A percentile compares a stretch with the other conserved stretches of the same genome.
Conservation (phyloP, 2,797 vertebrate genomes). For the Ciconia nigra region DNA sequence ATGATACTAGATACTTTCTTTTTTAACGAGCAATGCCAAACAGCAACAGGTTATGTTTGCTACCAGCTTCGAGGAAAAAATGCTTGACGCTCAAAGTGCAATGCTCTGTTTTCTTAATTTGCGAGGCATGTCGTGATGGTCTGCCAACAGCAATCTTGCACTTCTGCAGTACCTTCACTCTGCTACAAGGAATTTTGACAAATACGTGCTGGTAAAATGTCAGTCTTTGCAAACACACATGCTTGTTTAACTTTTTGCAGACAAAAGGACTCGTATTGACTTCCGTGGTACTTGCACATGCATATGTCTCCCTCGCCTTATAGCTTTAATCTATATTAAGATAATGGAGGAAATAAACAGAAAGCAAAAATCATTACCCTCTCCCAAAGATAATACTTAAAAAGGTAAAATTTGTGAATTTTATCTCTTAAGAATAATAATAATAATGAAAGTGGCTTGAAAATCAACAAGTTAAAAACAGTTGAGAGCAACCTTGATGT, state of each 20-base stretch:
- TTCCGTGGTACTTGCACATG: rapidly evolving
- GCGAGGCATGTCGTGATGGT: neutral
- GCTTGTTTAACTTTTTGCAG: rapidly evolving
- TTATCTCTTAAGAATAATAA: neutral
- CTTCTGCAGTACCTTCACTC: neutral
- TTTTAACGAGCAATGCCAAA: neutral
- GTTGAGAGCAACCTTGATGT: neutral
- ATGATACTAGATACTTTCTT: neutral
- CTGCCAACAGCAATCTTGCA: neutral
- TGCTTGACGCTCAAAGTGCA: neutral
- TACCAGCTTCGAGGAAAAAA: neutral
- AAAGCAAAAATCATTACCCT: neutral
- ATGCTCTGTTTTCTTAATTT: neutral
- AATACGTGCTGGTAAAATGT: rapidly evolving
- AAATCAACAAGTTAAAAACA: neutral
- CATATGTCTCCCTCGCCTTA: neutral
- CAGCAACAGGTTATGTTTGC: neutral
- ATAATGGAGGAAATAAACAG: neutral
- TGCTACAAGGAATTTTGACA: neutral
- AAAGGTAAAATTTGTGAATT: neutral
- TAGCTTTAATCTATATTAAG: neutral
- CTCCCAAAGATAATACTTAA: neutral
- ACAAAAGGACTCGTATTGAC: neutral
- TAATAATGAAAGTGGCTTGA: neutral
- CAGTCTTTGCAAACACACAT: neutral